Evolutionary conservation across 2,113 vertebrate genomes (phyloP), one percentile per base, ranked within the genome.

Genomic region (Calypte anna): DNA sequence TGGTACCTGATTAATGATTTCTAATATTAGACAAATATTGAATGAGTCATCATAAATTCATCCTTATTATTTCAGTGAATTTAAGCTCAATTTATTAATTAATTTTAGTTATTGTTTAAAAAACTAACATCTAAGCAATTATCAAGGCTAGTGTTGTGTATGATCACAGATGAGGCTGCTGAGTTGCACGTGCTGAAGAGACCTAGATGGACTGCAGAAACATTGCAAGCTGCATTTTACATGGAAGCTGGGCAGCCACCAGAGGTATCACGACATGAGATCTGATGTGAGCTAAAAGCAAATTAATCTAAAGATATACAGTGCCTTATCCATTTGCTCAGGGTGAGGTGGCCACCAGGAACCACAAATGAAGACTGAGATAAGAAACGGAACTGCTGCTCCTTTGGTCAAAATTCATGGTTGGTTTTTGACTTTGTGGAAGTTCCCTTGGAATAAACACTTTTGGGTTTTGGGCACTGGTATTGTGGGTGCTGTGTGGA

Each of bases 311-410:
- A 38, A 59, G 36, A 22, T 28, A 23, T 79, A 19, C 16, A 46
- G 10, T 2, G 3, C 23, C 25, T 62, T 3, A 55, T 27, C n/a
- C 3, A 0, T 50, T 27, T 28, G 17, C 23, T 72, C 46, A 68
- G 38, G 21, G 12, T 7, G 15, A 14, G 0, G 0, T 51, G 63
- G 43, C n/a, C 54, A 76, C 17, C 8, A 58, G 53, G 21, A 5
- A 48, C 5, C 30, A 40, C 0, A 0, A 7, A 0, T 31, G 67
- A 57, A 66, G 36, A 8, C 6, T 24, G 46, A 67, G 46, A 48
- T 7, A 67, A 44, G n/a, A 51, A 63, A 18, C 4, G 64, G 16
- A 88, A 66, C 24, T 68, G 10, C 22, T 44, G 22, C 38, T 38
- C 14, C 24, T 82, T 63, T 48, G n/a, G 33, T 55, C 66, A 88